These are phyloP conservation scores for Argopecten irradians DNA, from an alignment of 1,140 invertebrate genomes.

Conservation along the genomic window DNA sequence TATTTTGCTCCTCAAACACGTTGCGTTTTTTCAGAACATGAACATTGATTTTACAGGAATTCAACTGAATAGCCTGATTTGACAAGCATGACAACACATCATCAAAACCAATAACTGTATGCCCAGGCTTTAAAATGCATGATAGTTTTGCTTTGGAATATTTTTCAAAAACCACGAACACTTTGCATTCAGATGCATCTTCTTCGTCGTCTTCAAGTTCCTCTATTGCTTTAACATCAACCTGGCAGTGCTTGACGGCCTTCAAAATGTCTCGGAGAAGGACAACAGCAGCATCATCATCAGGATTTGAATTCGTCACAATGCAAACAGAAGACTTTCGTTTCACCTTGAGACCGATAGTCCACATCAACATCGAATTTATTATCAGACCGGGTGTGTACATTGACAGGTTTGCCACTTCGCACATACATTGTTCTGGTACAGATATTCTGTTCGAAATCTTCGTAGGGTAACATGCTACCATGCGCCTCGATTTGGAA, in stretches of 20 bases:
- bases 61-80: neutral
- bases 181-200: neutral
- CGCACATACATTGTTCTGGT: constrained; percentile 14
- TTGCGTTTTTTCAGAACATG: neutral
- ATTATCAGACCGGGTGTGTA: constrained; percentile 29
- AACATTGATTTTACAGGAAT: neutral
- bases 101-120: neutral
- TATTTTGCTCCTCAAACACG: neutral
- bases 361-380: neutral
- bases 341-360: neutral
- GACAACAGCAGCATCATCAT: neutral
- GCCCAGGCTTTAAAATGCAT: neutral
- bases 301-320: neutral
- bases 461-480: constrained; percentile 28
- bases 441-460: constrained; percentile 18
- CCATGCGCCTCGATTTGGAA: neutral
- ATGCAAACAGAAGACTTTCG: neutral
- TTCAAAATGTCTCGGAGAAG: neutral
- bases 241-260: neutral
- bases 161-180: neutral
- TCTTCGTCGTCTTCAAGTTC: neutral
- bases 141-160: neutral
- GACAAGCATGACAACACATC: neutral
- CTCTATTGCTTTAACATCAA: neutral
- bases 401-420: neutral